These are phyloP conservation scores for Drosophila niveifrons DNA, from an alignment of 2,888 invertebrate species.

Conservation along the genomic window DNA sequence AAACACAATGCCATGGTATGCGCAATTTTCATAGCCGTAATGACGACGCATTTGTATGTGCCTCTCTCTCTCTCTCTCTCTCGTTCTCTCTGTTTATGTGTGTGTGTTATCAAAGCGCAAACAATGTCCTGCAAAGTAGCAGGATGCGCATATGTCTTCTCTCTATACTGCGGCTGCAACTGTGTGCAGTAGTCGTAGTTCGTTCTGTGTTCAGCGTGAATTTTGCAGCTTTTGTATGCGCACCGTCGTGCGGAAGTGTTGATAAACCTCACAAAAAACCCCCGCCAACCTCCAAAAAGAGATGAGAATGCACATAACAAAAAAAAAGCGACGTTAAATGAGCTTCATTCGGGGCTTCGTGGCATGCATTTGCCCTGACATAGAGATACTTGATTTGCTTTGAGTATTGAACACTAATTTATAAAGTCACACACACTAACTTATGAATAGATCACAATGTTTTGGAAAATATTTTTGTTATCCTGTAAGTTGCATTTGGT, in stretches of 20 bases:
- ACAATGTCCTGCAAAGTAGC: constrained; percentile 81
- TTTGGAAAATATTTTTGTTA: too few species aligned
- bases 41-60: constrained; percentile 54
- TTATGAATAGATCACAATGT: too few species aligned
- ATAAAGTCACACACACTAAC: too few species aligned
- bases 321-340: constrained; percentile 35
- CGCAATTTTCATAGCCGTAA: constrained; percentile 76
- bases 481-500: too few species aligned
- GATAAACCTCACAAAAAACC: constrained; percentile 62
- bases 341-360: constrained; percentile 51
- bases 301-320: not conserved
- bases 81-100: constrained; percentile 9
- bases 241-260: constrained; percentile 78
- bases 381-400: constrained; percentile 5
- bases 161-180: constrained; percentile 28
- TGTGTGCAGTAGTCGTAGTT: constrained; percentile 43
- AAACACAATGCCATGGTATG: constrained; percentile 76
- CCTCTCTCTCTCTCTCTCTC: not conserved
- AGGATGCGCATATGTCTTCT: constrained; percentile 72
- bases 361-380: constrained; percentile 44
- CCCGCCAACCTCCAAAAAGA: not conserved
- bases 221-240: constrained; percentile 75
- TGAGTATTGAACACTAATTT: too few species aligned
- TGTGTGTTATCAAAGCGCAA: constrained; percentile 75
- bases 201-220: constrained; percentile 41